A percentile compares a stretch with the other conserved stretches of the same genome.
phyloP scores from a whole-genome alignment of 2,888 invertebrate genomes.

The Tachina fera region DNA sequence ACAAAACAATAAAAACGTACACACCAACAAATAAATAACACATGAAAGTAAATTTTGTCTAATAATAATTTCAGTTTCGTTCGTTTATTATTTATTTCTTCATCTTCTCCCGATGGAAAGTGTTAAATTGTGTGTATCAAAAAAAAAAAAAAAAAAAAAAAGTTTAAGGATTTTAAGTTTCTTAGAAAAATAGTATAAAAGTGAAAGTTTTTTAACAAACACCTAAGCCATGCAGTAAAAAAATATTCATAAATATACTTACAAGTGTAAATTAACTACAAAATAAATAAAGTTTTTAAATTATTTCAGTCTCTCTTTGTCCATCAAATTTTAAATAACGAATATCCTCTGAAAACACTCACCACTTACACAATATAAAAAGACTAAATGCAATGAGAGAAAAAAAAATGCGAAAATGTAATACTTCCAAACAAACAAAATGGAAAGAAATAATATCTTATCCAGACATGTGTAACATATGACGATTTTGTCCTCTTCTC shows the following conservation, averaged over 20 bases:
- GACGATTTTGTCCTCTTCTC: constrained; percentile 44
- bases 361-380: not conserved
- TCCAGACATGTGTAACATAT: constrained; percentile 63
- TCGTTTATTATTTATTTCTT: constrained; percentile 53
- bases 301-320: constrained; percentile 42
- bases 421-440: constrained; percentile 26
- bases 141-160: constrained; percentile 23
- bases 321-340: constrained; percentile 58
- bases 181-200: constrained; percentile 53
- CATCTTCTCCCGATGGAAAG: constrained; percentile 60
- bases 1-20: constrained; percentile 8
- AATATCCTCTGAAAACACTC: constrained; percentile 45
- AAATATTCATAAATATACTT: constrained; percentile 53
- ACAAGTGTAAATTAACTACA: constrained; percentile 63
- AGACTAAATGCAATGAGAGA: not conserved
- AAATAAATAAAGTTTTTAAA: constrained; percentile 44
- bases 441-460: constrained; percentile 33
- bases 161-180: constrained; percentile 67
- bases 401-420: constrained; percentile 45
- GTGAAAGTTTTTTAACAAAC: constrained; percentile 64
- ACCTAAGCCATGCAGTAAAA: constrained; percentile 19
- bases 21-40: constrained; percentile 40
- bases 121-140: constrained; percentile 67
- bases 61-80: constrained; percentile 60
- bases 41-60: constrained; percentile 67